These are phyloP conservation scores for Apis dorsata DNA, from an alignment of 1,140 invertebrate species.

Conservation along the genomic window DNA sequence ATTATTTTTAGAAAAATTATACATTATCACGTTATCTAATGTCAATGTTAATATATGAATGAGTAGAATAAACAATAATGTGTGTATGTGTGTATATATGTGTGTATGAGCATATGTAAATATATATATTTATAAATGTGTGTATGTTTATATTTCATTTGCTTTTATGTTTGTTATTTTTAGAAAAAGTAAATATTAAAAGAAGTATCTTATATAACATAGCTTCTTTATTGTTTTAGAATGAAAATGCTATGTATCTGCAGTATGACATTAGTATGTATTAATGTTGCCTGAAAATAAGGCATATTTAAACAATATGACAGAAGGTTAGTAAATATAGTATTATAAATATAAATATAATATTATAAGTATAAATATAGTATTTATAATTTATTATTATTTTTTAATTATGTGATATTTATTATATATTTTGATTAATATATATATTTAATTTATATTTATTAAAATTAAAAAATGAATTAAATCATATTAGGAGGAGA, in stretches of 20 bases:
- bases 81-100: neutral
- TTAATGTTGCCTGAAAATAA: slow-evolving; percentile 75
- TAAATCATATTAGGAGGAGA: slow-evolving; percentile 57
- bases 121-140: neutral
- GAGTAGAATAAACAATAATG: neutral
- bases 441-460: neutral
- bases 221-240: slow-evolving; percentile 49
- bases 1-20: slow-evolving; percentile 14
- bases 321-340: slow-evolving; percentile 71
- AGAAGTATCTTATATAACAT: slow-evolving; percentile 8
- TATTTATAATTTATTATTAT: slow-evolving; percentile 43
- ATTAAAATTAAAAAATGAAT: slow-evolving; percentile 17
- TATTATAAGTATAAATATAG: slow-evolving; percentile 26
- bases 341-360: slow-evolving; percentile 22
- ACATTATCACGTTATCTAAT: neutral
- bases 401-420: neutral
- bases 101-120: neutral
- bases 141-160: neutral
- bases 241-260: slow-evolving; percentile 58
- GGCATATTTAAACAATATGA: slow-evolving; percentile 72
- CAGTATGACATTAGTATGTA: slow-evolving; percentile 26
- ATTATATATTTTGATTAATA: neutral
- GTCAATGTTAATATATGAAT: neutral
- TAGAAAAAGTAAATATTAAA: slow-evolving; percentile 25
- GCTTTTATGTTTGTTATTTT: slow-evolving; percentile 7